A percentile compares a stretch with the other conserved stretches of the same genome.
These are phyloP conservation scores for Ailurus styani DNA, from an alignment of 2,113 vertebrate genomes.

Conservation along the genomic window DNA sequence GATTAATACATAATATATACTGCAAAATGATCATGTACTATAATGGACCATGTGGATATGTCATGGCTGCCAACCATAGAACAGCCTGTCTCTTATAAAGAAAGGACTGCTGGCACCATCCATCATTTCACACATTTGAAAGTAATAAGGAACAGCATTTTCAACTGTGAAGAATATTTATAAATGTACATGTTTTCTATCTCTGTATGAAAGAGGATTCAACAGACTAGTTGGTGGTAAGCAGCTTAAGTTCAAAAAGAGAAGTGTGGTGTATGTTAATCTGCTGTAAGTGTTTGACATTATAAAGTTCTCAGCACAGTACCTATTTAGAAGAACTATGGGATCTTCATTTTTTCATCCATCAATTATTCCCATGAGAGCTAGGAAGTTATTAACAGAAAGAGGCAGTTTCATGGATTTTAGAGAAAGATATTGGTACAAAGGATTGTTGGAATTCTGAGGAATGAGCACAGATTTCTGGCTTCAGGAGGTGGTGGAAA, in stretches of 20 bases:
- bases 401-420: not conserved
- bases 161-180: not conserved
- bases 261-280: not conserved
- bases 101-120: not conserved
- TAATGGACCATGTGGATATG: not conserved
- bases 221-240: not conserved
- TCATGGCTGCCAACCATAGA: not conserved
- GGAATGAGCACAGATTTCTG: not conserved
- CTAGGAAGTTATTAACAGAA: not conserved
- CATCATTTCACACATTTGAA: not conserved
- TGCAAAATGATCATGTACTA: not conserved
- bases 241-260: not conserved
- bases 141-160: not conserved
- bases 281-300: not conserved
- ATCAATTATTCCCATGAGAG: not conserved
- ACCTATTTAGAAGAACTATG: not conserved
- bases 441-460: not conserved
- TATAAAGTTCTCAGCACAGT: not conserved
- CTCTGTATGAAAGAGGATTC: not conserved
- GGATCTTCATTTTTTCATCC: not conserved
- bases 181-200: not conserved
- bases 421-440: not conserved
- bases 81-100: not conserved
- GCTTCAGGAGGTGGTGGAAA: not conserved
- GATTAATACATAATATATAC: not conserved